Conservation (phyloP, 2,888 invertebrate species). For the Heteromyza rotundicornis region DNA sequence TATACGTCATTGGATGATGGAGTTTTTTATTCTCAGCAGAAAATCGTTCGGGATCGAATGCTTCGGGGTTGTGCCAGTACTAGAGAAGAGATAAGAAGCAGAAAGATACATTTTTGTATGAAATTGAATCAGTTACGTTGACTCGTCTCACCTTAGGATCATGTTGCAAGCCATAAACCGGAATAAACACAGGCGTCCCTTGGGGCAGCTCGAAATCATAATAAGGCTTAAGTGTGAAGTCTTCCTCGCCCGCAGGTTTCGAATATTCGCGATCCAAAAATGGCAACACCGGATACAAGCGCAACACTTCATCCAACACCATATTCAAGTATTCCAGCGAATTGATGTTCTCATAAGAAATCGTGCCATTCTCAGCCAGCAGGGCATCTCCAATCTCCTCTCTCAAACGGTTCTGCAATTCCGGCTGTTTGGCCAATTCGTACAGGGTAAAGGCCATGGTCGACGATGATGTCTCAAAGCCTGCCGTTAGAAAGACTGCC, state of each 20-base stretch:
- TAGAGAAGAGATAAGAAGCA: not conserved
- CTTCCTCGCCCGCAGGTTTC: constrained; percentile 32
- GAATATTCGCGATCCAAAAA: constrained; percentile 57
- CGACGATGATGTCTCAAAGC: constrained; percentile 61
- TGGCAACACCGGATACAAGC: constrained; percentile 59
- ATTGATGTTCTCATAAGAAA: constrained; percentile 61
- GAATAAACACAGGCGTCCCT: constrained; percentile 56
- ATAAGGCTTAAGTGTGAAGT: constrained; percentile 51
- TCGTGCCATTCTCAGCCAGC: constrained; percentile 49
- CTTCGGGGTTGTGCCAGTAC: constrained; percentile 54
- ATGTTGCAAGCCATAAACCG: constrained; percentile 54
- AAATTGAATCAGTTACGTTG: not conserved
- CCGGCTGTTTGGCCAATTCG: constrained; percentile 60
- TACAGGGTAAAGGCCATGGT: constrained; percentile 61
- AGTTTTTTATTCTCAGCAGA: constrained; percentile 46
- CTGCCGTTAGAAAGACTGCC: constrained; percentile 57
- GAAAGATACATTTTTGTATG: not conserved
- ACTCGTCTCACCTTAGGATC: constrained; percentile 53
- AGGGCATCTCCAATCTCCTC: constrained; percentile 61
- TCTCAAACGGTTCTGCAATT: constrained; percentile 60
- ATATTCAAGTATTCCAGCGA: constrained; percentile 62
- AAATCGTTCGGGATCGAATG: constrained; percentile 59
- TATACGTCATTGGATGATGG: constrained; percentile 46
- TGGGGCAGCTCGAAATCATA: constrained; percentile 48
- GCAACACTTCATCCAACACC: constrained; percentile 59